phyloP scores from a whole-genome alignment of 2,797 vertebrate species.

The Gymnothorax javanicus region DNA sequence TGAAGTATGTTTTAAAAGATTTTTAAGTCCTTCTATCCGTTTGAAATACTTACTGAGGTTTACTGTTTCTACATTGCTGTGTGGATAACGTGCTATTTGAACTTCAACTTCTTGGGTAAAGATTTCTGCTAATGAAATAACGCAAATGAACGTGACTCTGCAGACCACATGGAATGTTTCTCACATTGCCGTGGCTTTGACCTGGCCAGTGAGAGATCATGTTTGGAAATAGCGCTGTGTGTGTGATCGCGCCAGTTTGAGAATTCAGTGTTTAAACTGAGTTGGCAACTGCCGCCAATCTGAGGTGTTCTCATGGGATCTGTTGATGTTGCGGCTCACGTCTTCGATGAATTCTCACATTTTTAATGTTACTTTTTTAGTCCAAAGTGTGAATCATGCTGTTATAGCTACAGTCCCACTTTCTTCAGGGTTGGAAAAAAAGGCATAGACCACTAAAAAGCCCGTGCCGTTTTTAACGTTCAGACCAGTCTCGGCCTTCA shows the following conservation, averaged over 20 bases:
- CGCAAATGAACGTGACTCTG: no score
- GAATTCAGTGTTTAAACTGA: not conserved
- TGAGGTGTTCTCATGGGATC: not conserved
- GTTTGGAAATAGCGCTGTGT: not conserved
- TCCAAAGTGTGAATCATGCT: not conserved
- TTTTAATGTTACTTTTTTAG: not conserved
- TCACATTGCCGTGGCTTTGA: not conserved
- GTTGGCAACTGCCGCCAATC: not conserved
- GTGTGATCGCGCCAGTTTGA: not conserved
- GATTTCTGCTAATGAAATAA: constrained; percentile 9
- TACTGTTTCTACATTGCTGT: no score
- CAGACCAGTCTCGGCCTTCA: not conserved
- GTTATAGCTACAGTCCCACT: not conserved
- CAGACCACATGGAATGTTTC: not conserved
- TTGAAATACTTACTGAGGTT: no score
- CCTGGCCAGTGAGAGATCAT: not conserved
- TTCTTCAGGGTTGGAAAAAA: not conserved
- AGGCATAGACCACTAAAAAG: not conserved
- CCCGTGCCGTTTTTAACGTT: not conserved
- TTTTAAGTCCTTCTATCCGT: no score
- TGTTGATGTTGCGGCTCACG: not conserved
- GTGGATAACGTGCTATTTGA: not conserved
- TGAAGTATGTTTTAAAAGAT: no score
- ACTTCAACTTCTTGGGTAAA: not conserved
- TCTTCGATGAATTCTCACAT: not conserved